Base-by-base conservation (phyloP, 2,888 invertebrate genomes). In the Perizoma affinitatum region DNA sequence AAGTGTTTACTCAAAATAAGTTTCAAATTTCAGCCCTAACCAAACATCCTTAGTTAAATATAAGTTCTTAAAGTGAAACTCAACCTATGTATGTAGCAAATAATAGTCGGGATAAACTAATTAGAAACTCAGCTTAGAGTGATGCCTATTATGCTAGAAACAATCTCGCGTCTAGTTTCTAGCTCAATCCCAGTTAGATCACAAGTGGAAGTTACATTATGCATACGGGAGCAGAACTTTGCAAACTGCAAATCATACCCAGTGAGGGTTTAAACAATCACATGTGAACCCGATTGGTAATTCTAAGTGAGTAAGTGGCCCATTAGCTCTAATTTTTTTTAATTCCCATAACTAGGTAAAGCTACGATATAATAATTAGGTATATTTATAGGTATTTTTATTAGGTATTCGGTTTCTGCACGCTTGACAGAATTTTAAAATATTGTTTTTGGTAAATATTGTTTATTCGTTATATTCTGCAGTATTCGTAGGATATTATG, bases 181-280 rank as follows among this genome's bases (percentile, higher is more conserved):
- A 55, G 51, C 46, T 42, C 51, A 55, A 51, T 55, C 55, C 51
- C 51, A 55, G 60, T 60, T 60, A 52, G 55, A 55, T 60, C 51
- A 55, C 51, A 55, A 55, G 44, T 55, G 22, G 47, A 61, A 52
- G 55, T 63, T 63, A 58, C 51, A 55, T 55, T 56, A 61, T 60
- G 55, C 56, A 61, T 48, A 48, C 51, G 50, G 43, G 34, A 61
- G 48, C 52, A 40, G 44, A 63, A 61, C 55, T 61, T 61, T 33
- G 48, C 54, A 55, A 58, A 45, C 58, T 65, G 54, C 22, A n/a
- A 44, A 50, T 50, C 8, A 33, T 33, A 41, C 5, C 11, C n/a
- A n/a, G 6, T 1, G 5, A 10, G 10, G 9, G 42, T 10, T 40
- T 5, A 38, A 42, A 42, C n/a, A 9, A 5, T 10, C 45, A 34